Base-by-base conservation (phyloP, 2,113 vertebrate genomes). In the Halcyon senegalensis region DNA sequence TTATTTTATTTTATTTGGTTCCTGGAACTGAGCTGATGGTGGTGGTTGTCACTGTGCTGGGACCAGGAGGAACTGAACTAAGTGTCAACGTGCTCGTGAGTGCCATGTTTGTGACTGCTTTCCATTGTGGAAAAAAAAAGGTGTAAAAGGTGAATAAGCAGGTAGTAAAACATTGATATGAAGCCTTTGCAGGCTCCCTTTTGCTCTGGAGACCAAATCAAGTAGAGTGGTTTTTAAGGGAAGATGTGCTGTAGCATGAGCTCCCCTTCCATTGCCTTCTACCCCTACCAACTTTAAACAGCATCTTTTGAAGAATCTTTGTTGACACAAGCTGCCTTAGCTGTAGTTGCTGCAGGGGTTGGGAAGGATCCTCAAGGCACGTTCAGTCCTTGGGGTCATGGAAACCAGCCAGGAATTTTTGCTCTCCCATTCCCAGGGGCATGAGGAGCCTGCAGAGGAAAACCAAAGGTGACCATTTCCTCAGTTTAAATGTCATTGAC, bases 351-450 rank as follows among this genome's bases (percentile, higher is more conserved):
- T 78, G 63, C 62, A 83, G 78, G 50, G 63, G 60, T 76, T 95
- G 81, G 91, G 94, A 96, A 92, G 91, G 70, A 63, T 95, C 84
- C 78, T 91, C 84, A 89, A 87, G 50, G 84, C 95, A 88, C 87
- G 89, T 89, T 94, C 70, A 79, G 87, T 91, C 77, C 70, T 85
- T 89, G 63, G 59, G 94, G 94, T 95, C 91, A n/a, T 95, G 96
- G 96, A 97, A 95, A 87, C 62, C 67, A 95, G 87, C 94, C 95
- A 96, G 94, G 92, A 97, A 95, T 92, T 91, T 96, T 67, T 95
- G 91, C 12, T 96, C 74, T 97, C 90, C 74, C 92, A 83, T 94
- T 93, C 96, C 95, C 96, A 97, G 55, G 70, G 89, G 92, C 53
- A 91, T 25, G 59, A 79, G 53, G 74, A 94, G 46, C 81, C 74